Evolutionary conservation across 2,113 vertebrate species (phyloP).

Genomic region (Gymnarchus niloticus): DNA sequence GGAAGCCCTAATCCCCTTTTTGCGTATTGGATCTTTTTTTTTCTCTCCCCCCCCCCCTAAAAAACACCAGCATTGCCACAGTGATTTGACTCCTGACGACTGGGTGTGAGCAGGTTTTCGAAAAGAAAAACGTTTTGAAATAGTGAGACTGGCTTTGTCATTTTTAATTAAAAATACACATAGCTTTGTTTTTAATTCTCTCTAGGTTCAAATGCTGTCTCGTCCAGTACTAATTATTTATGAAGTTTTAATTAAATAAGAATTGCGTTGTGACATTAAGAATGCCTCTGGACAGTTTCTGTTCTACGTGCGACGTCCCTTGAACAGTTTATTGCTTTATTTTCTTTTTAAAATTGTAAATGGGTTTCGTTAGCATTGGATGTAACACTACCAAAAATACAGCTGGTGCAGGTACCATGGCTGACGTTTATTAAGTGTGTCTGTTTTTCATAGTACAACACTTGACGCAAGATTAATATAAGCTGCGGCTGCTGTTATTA

Average conservation of each 20-base stretch:
- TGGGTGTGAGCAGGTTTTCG: background rate
- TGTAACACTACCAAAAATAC: background rate
- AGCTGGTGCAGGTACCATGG: background rate
- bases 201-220: background rate
- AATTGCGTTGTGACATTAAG: background rate
- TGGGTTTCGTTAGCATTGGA: too few relatives aligned
- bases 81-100: background rate
- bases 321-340: background rate
- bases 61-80: constrained; percentile 9
- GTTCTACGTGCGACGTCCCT: background rate
- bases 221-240: background rate
- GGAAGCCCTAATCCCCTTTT: constrained; percentile 13
- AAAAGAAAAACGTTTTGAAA: constrained; percentile 8
- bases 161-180: background rate
- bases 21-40: constrained; percentile 17
- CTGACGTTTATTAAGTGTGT: constrained; percentile 11
- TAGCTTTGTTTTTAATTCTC: background rate
- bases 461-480: background rate
- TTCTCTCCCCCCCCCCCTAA: background rate
- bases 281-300: background rate
- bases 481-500: background rate
- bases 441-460: background rate
- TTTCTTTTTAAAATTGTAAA: background rate
- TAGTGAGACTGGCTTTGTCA: background rate
- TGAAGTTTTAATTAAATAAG: background rate